A percentile compares a stretch with the other conserved stretches of the same genome.
Conservation (phyloP, 2,113 vertebrate genomes). For the Pteruthius melanotis region DNA sequence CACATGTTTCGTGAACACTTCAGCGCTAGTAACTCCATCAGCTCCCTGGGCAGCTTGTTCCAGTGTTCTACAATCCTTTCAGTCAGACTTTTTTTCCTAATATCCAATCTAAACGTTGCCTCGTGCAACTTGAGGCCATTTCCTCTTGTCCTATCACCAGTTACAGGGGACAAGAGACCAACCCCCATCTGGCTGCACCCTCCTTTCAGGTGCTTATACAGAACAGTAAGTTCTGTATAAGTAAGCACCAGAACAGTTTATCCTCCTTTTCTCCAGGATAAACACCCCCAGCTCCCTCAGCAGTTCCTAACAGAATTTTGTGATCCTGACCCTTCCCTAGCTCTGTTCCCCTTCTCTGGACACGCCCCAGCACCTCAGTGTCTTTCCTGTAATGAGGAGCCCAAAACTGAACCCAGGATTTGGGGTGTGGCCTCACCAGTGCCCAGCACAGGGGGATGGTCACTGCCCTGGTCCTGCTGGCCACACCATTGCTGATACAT, state of each 20-base stretch:
- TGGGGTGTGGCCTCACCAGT: not conserved
- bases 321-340: not conserved
- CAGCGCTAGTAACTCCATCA: not conserved
- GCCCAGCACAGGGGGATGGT: not conserved
- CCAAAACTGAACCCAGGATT: not conserved
- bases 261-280: not conserved
- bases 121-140: not conserved
- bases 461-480: not conserved
- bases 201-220: not conserved
- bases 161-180: not conserved
- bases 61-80: not conserved
- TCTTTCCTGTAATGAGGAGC: not conserved
- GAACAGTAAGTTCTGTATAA: not conserved
- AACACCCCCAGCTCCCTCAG: not conserved
- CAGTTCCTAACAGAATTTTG: not conserved
- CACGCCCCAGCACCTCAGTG: accelerated
- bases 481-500: not conserved
- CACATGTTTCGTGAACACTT: not conserved
- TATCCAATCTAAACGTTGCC: not conserved
- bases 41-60: not conserved
- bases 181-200: too few species aligned
- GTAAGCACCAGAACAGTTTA: too few species aligned
- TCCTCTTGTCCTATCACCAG: not conserved
- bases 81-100: not conserved
- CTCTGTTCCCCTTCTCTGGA: not conserved